A percentile compares a stretch with the other conserved stretches of the same genome.
Evolutionary conservation across 35 echinoderm and acorn worm species (phyloP).

Genomic region (Heliocidaris tuberculata): DNA sequence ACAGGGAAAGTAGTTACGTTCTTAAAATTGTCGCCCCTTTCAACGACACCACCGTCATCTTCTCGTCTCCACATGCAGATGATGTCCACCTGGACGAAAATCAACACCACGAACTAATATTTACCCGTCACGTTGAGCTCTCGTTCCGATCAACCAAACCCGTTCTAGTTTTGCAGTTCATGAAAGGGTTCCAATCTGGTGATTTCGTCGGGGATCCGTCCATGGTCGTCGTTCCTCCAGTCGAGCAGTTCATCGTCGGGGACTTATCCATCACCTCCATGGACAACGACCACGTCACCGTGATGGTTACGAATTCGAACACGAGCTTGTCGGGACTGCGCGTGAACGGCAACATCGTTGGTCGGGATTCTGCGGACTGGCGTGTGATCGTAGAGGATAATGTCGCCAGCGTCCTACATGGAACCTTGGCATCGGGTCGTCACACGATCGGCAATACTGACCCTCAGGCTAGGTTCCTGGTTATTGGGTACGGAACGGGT

Average conservation of each 20-base stretch:
- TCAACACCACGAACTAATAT: constrained; percentile 71
- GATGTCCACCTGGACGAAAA: constrained; percentile 50
- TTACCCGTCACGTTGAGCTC: constrained; percentile 42
- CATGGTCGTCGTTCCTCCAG: constrained; percentile 68
- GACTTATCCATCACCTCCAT: constrained; percentile 64
- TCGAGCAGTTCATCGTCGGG: constrained; percentile 83
- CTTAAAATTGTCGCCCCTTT: constrained; percentile 70
- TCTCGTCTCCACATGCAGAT: constrained; percentile 48
- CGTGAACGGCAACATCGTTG: background rate
- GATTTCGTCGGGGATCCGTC: constrained; percentile 79
- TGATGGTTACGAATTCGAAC: background rate
- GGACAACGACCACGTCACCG: constrained; percentile 25
- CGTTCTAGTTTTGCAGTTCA: constrained; percentile 73
- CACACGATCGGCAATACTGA: background rate
- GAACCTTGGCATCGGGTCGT: background rate
- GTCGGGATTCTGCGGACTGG: background rate
- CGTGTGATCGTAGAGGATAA: background rate
- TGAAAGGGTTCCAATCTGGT: constrained; percentile 68
- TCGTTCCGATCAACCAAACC: constrained; percentile 68
- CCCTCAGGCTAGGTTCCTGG: constrained; percentile 25
- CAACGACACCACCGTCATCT: constrained; percentile 57
- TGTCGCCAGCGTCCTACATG: background rate
- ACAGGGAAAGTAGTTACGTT: constrained; percentile 62
- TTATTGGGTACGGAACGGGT: constrained; percentile 12
- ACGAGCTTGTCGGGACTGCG: background rate